Evolutionary conservation across 2,888 invertebrate species (phyloP).

Genomic region (Patella pellucida): DNA sequence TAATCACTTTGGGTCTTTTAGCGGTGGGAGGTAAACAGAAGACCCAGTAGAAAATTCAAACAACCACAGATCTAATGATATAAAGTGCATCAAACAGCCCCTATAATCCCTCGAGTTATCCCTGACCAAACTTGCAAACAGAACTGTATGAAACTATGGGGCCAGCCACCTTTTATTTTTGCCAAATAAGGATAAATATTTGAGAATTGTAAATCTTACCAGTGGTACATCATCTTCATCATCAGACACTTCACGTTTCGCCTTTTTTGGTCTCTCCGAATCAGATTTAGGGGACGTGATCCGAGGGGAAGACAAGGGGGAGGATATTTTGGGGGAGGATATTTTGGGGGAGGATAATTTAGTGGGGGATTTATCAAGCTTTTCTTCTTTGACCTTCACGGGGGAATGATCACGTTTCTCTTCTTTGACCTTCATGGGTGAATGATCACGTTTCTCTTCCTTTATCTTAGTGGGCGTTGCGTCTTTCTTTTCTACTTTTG

Average conservation of each 20-base stretch:
- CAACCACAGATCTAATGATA: too few relatives aligned
- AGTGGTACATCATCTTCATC: constrained; percentile 58
- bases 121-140: too few relatives aligned
- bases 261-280: constrained; percentile 23
- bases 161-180: too few relatives aligned
- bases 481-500: not conserved
- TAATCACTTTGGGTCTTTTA: not conserved
- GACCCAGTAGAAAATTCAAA: too few relatives aligned
- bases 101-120: too few relatives aligned
- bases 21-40: not conserved
- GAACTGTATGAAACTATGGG: too few relatives aligned
- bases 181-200: not conserved
- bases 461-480: not conserved
- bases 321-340: constrained; percentile 18
- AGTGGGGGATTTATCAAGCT: constrained; percentile 24
- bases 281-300: constrained; percentile 25
- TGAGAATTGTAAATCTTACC: constrained; percentile 37
- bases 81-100: too few relatives aligned
- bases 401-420: constrained; percentile 26
- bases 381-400: constrained; percentile 36
- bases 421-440: constrained; percentile 23
- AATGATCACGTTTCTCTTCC: constrained; percentile 21
- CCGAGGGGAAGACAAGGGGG: constrained; percentile 24
- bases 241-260: constrained; percentile 36
- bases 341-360: constrained; percentile 21